Percentiles rank a stretch among this genome's conserved stretches.
Evolutionary conservation across 2,888 invertebrate genomes (phyloP).

Genomic region (Ennomos fuscantarius): DNA sequence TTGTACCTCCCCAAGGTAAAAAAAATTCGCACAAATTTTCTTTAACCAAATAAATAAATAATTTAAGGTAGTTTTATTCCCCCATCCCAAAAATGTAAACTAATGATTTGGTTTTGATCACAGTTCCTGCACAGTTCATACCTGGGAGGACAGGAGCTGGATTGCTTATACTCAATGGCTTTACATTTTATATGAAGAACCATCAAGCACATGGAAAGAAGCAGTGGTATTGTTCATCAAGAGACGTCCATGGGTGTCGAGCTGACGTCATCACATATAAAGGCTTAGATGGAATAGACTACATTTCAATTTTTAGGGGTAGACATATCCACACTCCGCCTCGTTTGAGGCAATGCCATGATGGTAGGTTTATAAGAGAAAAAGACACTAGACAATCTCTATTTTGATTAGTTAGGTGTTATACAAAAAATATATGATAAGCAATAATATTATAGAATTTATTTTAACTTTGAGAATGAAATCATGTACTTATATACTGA

Average conservation of each 20-base stretch:
- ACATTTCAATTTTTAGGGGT: slow-evolving; percentile 78
- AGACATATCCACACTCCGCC: slow-evolving; percentile 76
- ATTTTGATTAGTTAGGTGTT: slow-evolving; percentile 35
- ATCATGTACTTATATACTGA: slow-evolving; percentile 72
- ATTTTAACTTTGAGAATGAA: slow-evolving; percentile 49
- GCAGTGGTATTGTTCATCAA: slow-evolving; percentile 80
- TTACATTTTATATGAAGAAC: slow-evolving; percentile 81
- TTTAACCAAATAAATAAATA: slow-evolving; percentile 32
- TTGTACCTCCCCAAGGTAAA: background rate
- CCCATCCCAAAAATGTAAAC: slow-evolving; percentile 37
- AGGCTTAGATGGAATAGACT: slow-evolving; percentile 73
- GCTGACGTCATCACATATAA: slow-evolving; percentile 80
- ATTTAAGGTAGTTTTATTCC: slow-evolving; percentile 40
- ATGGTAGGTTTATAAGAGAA: slow-evolving; percentile 77
- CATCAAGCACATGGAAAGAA: slow-evolving; percentile 80
- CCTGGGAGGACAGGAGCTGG: slow-evolving; percentile 78
- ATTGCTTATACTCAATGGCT: slow-evolving; percentile 73
- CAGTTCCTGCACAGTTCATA: slow-evolving; percentile 80
- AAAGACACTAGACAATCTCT: slow-evolving; percentile 62
- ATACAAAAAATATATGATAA: slow-evolving; percentile 39
- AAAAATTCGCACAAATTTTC: slow-evolving; percentile 2
- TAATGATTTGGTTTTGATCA: slow-evolving; percentile 43
- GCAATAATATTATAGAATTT: slow-evolving; percentile 43
- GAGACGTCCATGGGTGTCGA: slow-evolving; percentile 76
- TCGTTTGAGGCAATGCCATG: slow-evolving; percentile 73